A percentile compares a stretch with the other conserved stretches of the same genome.
These are phyloP conservation scores for Sparus aurata DNA, from an alignment of 2,797 vertebrate genomes.

Conservation along the genomic window DNA sequence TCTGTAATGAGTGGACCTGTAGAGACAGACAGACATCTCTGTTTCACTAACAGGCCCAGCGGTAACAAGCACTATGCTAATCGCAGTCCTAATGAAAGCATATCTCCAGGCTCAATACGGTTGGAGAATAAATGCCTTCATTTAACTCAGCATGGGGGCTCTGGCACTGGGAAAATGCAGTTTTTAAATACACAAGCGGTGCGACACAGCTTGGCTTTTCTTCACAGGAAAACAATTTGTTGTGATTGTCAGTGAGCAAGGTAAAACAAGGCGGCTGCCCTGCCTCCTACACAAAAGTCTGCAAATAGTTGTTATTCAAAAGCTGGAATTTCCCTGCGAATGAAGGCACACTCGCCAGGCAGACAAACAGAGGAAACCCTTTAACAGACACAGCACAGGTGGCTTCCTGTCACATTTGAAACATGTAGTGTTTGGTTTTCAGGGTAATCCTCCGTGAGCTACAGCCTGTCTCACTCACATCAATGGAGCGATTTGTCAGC, in stretches of 20 bases:
- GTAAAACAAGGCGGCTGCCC: conserved; percentile 37
- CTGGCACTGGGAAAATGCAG: conserved; percentile 69
- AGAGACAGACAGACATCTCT: conserved; percentile 70
- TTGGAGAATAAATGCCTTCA: conserved; percentile 82
- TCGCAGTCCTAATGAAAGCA: conserved; percentile 84
- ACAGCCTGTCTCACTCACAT: conserved; percentile 29
- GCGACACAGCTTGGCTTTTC: conserved; percentile 69
- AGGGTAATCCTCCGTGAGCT: conserved; percentile 35
- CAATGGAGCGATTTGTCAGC: conserved; percentile 60
- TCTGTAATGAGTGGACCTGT: conserved; percentile 72
- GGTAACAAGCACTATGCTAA: conserved; percentile 86
- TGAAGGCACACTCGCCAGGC: neutral
- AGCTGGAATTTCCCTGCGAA: conserved; percentile 21
- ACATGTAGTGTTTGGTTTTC: conserved; percentile 29
- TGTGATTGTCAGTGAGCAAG: conserved; percentile 59
- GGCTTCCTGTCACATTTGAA: conserved; percentile 43
- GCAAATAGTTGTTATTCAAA: conserved; percentile 28
- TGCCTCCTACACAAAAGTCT: conserved; percentile 24
- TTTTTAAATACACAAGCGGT: conserved; percentile 83
- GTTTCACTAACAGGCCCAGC: conserved; percentile 77
- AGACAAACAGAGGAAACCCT: conserved; percentile 25
- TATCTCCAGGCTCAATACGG: conserved; percentile 77
- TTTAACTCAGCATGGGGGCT: conserved; percentile 84
- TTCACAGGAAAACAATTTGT: conserved; percentile 69
- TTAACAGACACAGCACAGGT: conserved; percentile 35